phyloP scores from a whole-genome alignment of 2,113 vertebrate genomes.

The Cinclus mexicanus region DNA sequence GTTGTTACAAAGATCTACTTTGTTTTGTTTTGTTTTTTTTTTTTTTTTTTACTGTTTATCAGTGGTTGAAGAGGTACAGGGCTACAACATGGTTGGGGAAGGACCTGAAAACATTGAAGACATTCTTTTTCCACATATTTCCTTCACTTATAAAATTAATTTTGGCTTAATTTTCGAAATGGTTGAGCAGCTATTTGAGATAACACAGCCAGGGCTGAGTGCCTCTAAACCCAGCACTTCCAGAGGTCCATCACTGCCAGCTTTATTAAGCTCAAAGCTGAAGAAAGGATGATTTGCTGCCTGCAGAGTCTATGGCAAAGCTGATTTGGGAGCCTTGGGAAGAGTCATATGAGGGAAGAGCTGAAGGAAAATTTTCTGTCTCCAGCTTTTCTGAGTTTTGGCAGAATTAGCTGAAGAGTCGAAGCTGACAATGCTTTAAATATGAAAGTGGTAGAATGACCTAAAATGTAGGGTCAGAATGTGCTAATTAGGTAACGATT shows the following conservation, averaged over 20 bases:
- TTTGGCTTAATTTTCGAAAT: not conserved
- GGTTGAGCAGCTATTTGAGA: not conserved
- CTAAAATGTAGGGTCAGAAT: not conserved
- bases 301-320: not conserved
- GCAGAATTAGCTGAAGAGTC: not conserved
- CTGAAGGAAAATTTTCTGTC: not conserved
- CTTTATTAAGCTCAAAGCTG: not conserved
- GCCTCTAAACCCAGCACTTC: not conserved
- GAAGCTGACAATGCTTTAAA: not conserved
- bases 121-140: not conserved
- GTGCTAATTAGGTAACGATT: conserved; percentile 50
- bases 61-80: not conserved
- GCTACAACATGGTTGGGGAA: not conserved
- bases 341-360: not conserved
- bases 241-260: not conserved
- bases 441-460: not conserved
- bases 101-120: not conserved
- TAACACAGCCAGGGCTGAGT: not conserved
- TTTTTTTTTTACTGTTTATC: not conserved
- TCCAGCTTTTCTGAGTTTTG: not conserved
- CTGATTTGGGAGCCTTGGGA: not conserved
- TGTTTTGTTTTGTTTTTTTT: too few relatives aligned
- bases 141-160: not conserved
- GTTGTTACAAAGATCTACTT: not conserved
- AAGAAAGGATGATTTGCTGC: not conserved